These are phyloP conservation scores for Perodicticus potto DNA, from an alignment of 2,797 vertebrate species.

Conservation along the genomic window DNA sequence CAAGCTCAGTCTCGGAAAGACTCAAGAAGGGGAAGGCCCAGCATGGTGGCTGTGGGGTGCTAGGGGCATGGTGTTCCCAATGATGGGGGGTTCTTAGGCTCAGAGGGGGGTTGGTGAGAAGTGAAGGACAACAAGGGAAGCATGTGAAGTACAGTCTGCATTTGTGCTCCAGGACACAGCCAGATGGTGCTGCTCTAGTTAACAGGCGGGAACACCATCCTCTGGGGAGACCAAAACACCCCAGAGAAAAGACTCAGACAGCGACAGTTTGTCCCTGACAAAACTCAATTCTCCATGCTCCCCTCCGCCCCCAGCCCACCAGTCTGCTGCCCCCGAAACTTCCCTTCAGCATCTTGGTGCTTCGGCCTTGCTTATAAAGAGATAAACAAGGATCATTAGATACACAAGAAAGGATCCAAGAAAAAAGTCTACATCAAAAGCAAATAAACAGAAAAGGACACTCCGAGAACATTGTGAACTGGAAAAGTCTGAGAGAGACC, in stretches of 20 bases:
- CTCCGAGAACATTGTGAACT: background rate
- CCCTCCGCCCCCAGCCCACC: background rate
- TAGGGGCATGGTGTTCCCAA: background rate
- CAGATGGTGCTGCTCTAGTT: background rate
- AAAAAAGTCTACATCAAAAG: background rate
- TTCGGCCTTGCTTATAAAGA: background rate
- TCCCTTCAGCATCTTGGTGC: background rate
- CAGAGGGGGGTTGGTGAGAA: too few relatives aligned
- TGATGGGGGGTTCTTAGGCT: background rate
- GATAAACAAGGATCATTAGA: background rate
- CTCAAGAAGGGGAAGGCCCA: fast-evolving
- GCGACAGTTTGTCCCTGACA: background rate
- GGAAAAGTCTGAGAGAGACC: background rate
- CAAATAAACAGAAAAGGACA: background rate
- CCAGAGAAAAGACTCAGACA: background rate
- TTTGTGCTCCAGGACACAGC: background rate
- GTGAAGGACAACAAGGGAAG: fast-evolving
- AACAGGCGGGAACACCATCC: background rate
- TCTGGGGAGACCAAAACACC: background rate
- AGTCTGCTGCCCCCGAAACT: background rate
- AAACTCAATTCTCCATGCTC: background rate
- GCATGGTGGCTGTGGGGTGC: fast-evolving
- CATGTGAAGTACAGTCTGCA: background rate
- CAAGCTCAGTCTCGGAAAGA: fast-evolving
- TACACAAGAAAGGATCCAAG: background rate